A percentile compares a stretch with the other conserved stretches of the same genome.
phyloP scores from a whole-genome alignment of 2,797 vertebrate genomes.

The Periophthalmus magnuspinnatus region DNA sequence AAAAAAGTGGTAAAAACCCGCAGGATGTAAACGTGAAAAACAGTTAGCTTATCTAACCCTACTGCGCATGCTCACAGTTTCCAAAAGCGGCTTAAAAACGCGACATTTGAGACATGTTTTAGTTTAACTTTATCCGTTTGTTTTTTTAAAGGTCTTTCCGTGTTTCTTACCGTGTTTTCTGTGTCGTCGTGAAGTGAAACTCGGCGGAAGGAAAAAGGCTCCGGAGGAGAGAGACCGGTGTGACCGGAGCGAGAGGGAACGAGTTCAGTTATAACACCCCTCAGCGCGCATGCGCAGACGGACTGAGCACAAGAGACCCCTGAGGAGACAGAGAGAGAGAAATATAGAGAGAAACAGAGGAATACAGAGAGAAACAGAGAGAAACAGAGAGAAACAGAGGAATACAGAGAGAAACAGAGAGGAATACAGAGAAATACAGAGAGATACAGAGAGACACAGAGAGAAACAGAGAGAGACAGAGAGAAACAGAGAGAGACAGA shows the following conservation, averaged over 20 bases:
- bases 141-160: accelerated
- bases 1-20: too few species aligned
- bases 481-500: too few species aligned
- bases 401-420: too few species aligned
- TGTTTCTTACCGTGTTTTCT: not conserved
- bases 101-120: not conserved
- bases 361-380: too few species aligned
- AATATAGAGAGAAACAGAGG: too few species aligned
- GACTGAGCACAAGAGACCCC: not conserved
- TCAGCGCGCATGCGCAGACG: not conserved
- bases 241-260: not conserved
- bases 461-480: too few species aligned
- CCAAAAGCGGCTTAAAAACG: not conserved
- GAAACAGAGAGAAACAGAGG: too few species aligned
- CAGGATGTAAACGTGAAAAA: not conserved
- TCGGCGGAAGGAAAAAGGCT: not conserved
- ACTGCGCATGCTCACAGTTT: not conserved
- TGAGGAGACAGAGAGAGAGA: too few species aligned
- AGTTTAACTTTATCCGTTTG: not conserved
- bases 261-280: not conserved
- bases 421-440: too few species aligned
- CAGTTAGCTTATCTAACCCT: not conserved
- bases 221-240: not conserved
- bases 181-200: not conserved
- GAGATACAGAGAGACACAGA: too few species aligned